Conservation (phyloP, 2,113 vertebrate species). For the Elgaria multicarinata region DNA sequence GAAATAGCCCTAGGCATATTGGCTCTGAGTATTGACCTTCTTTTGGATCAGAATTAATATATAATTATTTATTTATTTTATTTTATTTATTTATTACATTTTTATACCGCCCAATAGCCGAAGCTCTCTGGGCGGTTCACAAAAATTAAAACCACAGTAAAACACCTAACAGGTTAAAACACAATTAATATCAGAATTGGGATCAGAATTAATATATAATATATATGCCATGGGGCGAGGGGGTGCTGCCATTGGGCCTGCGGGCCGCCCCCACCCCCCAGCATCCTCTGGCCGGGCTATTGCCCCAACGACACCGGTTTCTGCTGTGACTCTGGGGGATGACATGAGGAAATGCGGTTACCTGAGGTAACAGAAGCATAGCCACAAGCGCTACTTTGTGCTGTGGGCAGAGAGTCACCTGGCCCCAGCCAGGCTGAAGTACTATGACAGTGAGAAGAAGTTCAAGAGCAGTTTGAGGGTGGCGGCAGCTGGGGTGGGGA, state of each 20-base stretch:
- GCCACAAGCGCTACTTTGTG: slow-evolving; percentile 95
- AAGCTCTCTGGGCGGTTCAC: too few relatives aligned
- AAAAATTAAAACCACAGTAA: too few relatives aligned
- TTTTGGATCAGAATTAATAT: too few relatives aligned
- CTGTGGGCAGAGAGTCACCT: slow-evolving; percentile 88
- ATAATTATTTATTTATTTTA: too few relatives aligned
- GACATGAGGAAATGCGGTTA: slow-evolving; percentile 94
- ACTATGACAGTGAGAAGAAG: slow-evolving; percentile 98
- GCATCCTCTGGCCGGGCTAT: too few relatives aligned
- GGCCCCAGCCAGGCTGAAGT: slow-evolving; percentile 92
- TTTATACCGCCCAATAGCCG: too few relatives aligned
- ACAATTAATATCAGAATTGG: too few relatives aligned
- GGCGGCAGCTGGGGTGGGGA: slow-evolving; percentile 63
- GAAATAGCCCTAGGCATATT: too few relatives aligned
- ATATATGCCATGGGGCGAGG: neutral
- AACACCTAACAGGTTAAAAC: too few relatives aligned
- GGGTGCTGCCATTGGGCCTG: neutral
- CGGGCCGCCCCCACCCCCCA: slow-evolving; percentile 8
- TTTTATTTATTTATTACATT: too few relatives aligned
- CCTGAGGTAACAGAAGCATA: slow-evolving; percentile 94
- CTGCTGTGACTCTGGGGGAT: slow-evolving; percentile 71
- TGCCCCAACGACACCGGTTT: neutral
- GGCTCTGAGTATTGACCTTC: too few relatives aligned
- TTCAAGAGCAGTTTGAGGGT: slow-evolving; percentile 90
- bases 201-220: too few relatives aligned